Base-by-base conservation (phyloP, 1,140 invertebrate species). In the Listronotus bonariensis region DNA sequence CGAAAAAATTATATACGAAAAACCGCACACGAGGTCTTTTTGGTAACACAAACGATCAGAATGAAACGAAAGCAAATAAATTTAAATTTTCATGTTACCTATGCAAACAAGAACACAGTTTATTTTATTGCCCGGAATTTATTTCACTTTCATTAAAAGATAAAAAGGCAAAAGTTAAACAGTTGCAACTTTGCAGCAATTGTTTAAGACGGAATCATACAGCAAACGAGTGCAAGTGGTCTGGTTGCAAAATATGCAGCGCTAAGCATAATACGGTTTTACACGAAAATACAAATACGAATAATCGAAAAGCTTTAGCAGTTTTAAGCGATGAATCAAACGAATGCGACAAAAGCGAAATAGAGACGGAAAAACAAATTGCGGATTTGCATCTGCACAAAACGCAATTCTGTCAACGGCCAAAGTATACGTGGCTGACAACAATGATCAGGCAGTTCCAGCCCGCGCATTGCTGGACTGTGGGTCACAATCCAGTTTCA, bases 401-500 rank as follows among this genome's bases (percentile, higher is more conserved):
- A 14, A 15, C 31, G 36, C 51, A 5, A 53, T 53, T 53, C 31
- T 53, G 11, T 53, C 20, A 14, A 53, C 51, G 1, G 51, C 31
- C 6, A 14, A 4, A 36, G 51, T 53, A 15, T 6, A 53, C 31
- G 20, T n/a, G 6, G 8, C 31, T 11, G 11, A 15, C 9, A 14
- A 3, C 5, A 17, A 11, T 7, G 51, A 36, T 10, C 1, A 6
- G 36, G 5, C 34, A 17, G 36, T 34, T 10, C 31, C 31, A 7
- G 20, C 51, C 5, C 31, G 56, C 10, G 45, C 45, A 7, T 18
- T 59, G 17, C 15, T 59, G 5, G 56, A 59, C 46, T 36, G 20
- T 32, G 56, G 56, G 6, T 56, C 42, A 10, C 56, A 59, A 34
- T 59, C 56, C 0, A 59, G 34, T 48, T 59, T 48, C 46, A 34